These are phyloP conservation scores for Genyomyrus donnyi DNA, from an alignment of 2,113 vertebrate species.

Conservation along the genomic window DNA sequence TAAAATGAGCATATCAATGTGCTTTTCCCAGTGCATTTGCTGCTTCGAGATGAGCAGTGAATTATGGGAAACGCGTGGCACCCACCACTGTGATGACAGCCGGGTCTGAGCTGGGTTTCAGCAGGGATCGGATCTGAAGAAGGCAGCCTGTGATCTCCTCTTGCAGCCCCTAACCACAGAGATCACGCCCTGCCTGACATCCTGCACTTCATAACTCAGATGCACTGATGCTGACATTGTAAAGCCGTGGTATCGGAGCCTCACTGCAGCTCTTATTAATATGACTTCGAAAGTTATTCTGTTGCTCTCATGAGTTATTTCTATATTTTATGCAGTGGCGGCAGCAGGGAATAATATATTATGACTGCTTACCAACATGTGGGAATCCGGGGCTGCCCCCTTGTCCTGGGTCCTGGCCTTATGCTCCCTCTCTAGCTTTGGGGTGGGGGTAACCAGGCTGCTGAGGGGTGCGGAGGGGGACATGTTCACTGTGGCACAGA, in stretches of 20 bases:
- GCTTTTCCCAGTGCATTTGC: neutral
- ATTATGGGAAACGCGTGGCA: neutral
- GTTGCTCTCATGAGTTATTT: neutral
- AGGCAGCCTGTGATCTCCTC: conserved; percentile 59
- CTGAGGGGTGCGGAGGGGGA: neutral
- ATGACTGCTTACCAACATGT: neutral
- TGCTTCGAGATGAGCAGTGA: neutral
- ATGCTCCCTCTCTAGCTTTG: neutral
- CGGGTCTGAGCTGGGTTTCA: conserved; percentile 40
- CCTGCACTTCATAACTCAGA: neutral
- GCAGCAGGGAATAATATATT: neutral
- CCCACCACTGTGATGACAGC: conserved; percentile 57
- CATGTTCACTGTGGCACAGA: conserved; percentile 22
- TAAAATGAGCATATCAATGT: neutral
- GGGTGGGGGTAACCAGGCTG: neutral
- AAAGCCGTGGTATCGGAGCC: neutral
- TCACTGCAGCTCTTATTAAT: neutral
- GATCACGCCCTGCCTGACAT: neutral
- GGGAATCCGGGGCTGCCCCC: neutral
- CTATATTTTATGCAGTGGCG: neutral
- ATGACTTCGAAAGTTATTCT: neutral
- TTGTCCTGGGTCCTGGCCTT: neutral
- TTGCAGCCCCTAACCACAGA: conserved; percentile 43
- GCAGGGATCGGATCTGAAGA: conserved; percentile 59
- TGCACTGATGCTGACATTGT: neutral